Percentiles rank a stretch among this genome's conserved stretches.
phyloP scores from a whole-genome alignment of 2,888 invertebrate species.

The Cynaeus angustus region DNA sequence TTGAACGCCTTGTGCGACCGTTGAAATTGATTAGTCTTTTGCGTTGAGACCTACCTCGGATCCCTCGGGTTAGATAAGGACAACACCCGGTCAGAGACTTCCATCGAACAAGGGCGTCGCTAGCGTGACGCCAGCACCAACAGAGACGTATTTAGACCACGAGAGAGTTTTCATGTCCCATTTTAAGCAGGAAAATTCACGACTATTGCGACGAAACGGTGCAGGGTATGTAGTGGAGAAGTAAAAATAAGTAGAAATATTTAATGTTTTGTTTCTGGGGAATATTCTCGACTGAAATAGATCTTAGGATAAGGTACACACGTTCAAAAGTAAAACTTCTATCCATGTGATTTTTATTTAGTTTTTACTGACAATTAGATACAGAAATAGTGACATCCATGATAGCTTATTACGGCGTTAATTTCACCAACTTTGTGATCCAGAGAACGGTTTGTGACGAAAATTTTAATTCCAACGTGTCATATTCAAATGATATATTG shows the following conservation, averaged over 20 bases:
- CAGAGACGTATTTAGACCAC: constrained; percentile 38
- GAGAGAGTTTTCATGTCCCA: constrained; percentile 32
- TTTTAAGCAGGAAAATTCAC: constrained; percentile 23
- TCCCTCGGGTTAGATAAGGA: constrained; percentile 60
- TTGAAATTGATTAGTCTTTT: constrained; percentile 65
- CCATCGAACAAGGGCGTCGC: constrained; percentile 39
- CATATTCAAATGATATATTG: no score
- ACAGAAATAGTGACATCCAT: no score
- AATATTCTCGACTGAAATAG: no score
- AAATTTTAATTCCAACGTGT: no score
- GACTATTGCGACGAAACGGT: background rate
- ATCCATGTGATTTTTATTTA: no score
- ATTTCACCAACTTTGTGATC: no score
- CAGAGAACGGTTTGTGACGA: no score
- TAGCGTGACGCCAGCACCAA: constrained; percentile 44
- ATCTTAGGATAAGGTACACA: no score
- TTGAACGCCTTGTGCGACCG: constrained; percentile 57
- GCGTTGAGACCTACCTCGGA: constrained; percentile 57
- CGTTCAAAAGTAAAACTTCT: no score
- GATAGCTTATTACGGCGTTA: no score
- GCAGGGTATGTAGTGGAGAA: background rate
- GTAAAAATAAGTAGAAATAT: background rate
- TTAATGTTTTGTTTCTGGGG: background rate
- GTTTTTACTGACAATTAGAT: no score
- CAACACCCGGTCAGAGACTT: constrained; percentile 50